Evolutionary conservation across 2,113 vertebrate genomes (phyloP).

Genomic region (Pelecanus crispus): DNA sequence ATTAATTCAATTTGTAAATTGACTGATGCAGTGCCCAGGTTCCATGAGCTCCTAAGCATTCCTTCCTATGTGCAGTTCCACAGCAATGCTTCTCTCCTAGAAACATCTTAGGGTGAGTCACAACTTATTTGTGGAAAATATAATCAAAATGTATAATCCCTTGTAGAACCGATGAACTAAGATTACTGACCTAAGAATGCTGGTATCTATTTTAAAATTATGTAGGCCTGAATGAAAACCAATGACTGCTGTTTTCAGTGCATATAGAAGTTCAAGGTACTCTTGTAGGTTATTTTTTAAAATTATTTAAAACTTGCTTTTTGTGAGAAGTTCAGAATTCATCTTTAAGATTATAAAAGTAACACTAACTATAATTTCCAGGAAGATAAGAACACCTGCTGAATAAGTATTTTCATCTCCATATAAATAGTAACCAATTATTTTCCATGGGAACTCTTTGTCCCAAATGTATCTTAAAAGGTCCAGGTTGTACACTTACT

Average conservation of each 20-base stretch:
- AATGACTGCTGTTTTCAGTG: neutral
- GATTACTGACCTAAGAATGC: neutral
- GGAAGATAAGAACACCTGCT: neutral
- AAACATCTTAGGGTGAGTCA: neutral
- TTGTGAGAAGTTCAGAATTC: neutral
- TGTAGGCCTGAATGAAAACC: neutral
- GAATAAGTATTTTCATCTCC: neutral
- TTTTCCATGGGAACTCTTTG: neutral
- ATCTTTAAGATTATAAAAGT: neutral
- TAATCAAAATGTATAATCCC: neutral
- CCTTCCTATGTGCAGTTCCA: neutral
- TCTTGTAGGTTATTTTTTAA: neutral
- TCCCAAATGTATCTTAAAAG: neutral
- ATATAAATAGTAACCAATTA: neutral
- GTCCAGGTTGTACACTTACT: neutral
- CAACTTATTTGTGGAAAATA: neutral
- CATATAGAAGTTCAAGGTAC: neutral
- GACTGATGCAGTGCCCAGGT: conserved; percentile 11
- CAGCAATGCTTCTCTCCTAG: neutral
- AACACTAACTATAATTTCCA: neutral
- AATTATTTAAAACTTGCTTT: neutral
- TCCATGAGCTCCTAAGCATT: neutral
- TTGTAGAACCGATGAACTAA: neutral
- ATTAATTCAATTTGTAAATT: conserved; percentile 1
- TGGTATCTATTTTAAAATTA: neutral